Percentiles rank a stretch among this genome's conserved stretches.
These are phyloP conservation scores for Melolontha melolontha DNA, from an alignment of 2,888 invertebrate species.

Conservation along the genomic window DNA sequence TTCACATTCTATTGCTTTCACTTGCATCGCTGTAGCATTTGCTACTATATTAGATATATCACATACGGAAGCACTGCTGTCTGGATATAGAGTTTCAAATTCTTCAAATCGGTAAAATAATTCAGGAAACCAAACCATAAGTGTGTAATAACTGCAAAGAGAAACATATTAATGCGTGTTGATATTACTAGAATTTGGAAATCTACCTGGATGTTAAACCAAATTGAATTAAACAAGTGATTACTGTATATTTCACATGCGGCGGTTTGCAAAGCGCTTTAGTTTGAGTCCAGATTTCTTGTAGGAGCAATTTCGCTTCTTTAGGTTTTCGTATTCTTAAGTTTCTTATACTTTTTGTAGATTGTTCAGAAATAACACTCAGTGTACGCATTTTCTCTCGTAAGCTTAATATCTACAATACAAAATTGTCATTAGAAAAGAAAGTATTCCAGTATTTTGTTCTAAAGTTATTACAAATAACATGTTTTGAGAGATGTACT, in stretches of 20 bases:
- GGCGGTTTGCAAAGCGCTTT: constrained; percentile 80
- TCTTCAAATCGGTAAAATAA: constrained; percentile 86
- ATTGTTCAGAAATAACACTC: constrained; percentile 73
- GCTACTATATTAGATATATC: constrained; percentile 78
- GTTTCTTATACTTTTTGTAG: constrained; percentile 76
- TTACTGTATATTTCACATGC: constrained; percentile 79
- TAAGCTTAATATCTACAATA: constrained; percentile 74
- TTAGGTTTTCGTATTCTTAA: constrained; percentile 79
- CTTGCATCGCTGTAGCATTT: constrained; percentile 53
- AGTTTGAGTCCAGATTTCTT: constrained; percentile 81
- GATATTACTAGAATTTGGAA: background rate
- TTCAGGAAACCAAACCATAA: constrained; percentile 94
- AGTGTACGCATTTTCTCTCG: constrained; percentile 76
- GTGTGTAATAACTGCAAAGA: constrained; percentile 82
- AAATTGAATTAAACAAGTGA: constrained; percentile 86
- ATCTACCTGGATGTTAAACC: constrained; percentile 80
- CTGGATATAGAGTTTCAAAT: constrained; percentile 76
- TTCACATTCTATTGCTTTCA: constrained; percentile 58
- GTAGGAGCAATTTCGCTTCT: constrained; percentile 76
- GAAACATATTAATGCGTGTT: background rate
- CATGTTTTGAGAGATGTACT: background rate
- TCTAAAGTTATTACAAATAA: no score
- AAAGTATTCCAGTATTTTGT: no score
- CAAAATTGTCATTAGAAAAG: background rate
- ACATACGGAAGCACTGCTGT: constrained; percentile 79